A percentile compares a stretch with the other conserved stretches of the same genome.
phyloP scores from a whole-genome alignment of 2,888 invertebrate genomes.

The Diloba caeruleocephala region DNA sequence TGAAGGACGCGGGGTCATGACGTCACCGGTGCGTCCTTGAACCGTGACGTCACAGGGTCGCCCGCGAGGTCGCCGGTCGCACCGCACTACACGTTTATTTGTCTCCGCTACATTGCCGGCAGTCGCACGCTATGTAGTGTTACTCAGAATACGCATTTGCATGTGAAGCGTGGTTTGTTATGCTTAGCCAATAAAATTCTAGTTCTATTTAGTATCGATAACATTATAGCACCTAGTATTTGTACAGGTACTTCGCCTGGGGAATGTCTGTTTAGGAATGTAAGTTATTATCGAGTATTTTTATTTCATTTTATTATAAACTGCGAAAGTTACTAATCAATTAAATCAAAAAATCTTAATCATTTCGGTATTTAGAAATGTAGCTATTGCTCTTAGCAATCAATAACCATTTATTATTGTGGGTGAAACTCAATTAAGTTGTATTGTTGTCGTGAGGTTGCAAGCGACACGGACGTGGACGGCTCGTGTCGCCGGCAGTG shows the following conservation, averaged over 20 bases:
- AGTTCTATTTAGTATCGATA: not conserved
- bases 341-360: too few species aligned
- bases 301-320: too few species aligned
- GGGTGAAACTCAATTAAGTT: too few species aligned
- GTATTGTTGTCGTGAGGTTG: too few species aligned
- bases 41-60: slow-evolving; percentile 51
- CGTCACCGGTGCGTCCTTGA: slow-evolving; percentile 49
- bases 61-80: slow-evolving; percentile 26
- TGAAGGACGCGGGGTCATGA: slow-evolving; percentile 32
- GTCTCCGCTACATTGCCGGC: not conserved
- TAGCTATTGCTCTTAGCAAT: too few species aligned
- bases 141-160: slow-evolving; percentile 1
- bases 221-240: too few species aligned
- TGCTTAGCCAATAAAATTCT: not conserved
- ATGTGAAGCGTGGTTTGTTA: slow-evolving; percentile 1
- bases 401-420: too few species aligned
- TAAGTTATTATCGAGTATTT: not conserved
- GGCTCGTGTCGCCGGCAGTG: too few species aligned
- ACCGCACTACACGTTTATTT: slow-evolving; percentile 6
- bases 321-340: too few species aligned
- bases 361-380: too few species aligned
- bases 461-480: too few species aligned
- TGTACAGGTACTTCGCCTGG: not conserved
- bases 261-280: not conserved
- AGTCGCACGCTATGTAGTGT: not conserved